Evolutionary conservation across 35 echinoderm and acorn worm genomes (phyloP).

Genomic region (Apostichopus japonicus): DNA sequence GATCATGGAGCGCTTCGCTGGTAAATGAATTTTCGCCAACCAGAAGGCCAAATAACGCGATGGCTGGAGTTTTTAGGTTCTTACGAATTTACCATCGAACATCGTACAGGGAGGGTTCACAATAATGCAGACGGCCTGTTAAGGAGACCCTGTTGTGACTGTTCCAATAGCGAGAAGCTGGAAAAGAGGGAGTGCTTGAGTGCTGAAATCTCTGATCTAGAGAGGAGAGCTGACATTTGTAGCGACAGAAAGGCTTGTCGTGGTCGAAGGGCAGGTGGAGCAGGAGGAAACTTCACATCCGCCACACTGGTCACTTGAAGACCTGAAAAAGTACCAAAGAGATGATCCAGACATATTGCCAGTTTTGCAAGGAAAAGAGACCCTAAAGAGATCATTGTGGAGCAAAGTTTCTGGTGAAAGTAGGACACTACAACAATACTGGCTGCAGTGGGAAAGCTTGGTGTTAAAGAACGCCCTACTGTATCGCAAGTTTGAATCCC

Average conservation of each 20-base stretch:
- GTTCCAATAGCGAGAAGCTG: constrained; percentile 25
- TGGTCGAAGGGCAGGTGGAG: not conserved
- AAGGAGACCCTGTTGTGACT: too few relatives aligned
- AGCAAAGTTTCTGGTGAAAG: too few relatives aligned
- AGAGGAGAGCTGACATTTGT: not conserved
- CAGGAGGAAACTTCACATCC: too few relatives aligned
- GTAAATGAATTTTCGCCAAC: not conserved
- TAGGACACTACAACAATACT: too few relatives aligned
- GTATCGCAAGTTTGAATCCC: too few relatives aligned
- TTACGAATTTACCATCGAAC: not conserved
- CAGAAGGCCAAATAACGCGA: constrained; percentile 7
- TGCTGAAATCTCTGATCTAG: constrained; percentile 51
- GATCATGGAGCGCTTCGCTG: constrained; percentile 52
- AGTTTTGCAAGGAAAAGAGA: too few relatives aligned
- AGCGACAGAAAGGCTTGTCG: too few relatives aligned
- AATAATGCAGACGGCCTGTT: constrained; percentile 42
- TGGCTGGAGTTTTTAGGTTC: constrained; percentile 1
- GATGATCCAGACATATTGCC: too few relatives aligned
- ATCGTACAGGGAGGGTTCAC: not conserved
- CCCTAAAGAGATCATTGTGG: constrained; percentile 68
- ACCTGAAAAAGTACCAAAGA: too few relatives aligned
- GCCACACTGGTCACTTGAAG: too few relatives aligned
- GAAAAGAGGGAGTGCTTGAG: too few relatives aligned
- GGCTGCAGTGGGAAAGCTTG: constrained; percentile 6
- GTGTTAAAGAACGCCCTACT: too few relatives aligned